Evolutionary conservation across 1,140 invertebrate species (phyloP).

Genomic region (Phymastichus coffea): DNA sequence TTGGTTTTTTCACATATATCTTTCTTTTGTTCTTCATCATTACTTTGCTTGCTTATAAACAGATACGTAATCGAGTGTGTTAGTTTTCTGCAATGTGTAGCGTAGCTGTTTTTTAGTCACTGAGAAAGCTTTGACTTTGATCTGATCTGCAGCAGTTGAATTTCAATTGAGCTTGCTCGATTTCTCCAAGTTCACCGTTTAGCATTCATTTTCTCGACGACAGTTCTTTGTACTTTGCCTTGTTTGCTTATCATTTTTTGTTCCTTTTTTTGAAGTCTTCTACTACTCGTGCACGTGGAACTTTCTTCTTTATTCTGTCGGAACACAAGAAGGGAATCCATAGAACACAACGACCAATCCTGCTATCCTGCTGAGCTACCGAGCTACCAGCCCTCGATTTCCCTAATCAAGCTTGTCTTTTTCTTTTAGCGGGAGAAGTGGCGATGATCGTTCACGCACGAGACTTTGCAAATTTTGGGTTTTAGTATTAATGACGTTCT

Average conservation of each 20-base stretch:
- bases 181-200: constrained; percentile 8
- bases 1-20: constrained; percentile 23
- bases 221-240: constrained; percentile 10
- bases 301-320: too few species aligned
- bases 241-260: too few species aligned
- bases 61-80: constrained; percentile 27
- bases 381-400: too few species aligned
- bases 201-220: constrained; percentile 1
- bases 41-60: constrained; percentile 22
- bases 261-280: too few species aligned
- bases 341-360: too few species aligned
- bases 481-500: constrained; percentile 51
- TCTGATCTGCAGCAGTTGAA: constrained; percentile 15
- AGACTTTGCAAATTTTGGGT: constrained; percentile 50
- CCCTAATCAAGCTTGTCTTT: too few species aligned
- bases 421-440: too few species aligned
- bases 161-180: constrained; percentile 10
- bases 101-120: constrained; percentile 14
- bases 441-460: too few species aligned
- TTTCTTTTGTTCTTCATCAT: constrained; percentile 22
- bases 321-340: too few species aligned
- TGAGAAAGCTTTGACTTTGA: constrained; percentile 14
- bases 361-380: too few species aligned
- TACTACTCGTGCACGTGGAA: too few species aligned
- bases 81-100: constrained; percentile 15